Conservation (phyloP, 2,797 vertebrate species). For the Sphenodon punctatus region DNA sequence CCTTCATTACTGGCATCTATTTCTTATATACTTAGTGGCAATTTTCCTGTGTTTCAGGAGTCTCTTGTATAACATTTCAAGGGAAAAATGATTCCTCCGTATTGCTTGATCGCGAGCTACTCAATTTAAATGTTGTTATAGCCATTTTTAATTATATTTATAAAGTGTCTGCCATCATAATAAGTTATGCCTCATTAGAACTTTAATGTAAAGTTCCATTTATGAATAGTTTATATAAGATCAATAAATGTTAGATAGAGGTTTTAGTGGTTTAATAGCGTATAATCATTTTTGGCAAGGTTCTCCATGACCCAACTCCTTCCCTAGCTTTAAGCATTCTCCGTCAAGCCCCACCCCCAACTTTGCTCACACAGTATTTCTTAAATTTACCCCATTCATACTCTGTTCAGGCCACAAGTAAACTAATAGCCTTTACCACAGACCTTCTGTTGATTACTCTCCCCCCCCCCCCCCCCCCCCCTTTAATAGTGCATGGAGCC, state of each 20-base stretch:
- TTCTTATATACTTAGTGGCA: conserved; percentile 16
- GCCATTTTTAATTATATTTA: conserved; percentile 48
- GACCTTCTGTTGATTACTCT: too few relatives aligned
- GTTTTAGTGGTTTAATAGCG: too few relatives aligned
- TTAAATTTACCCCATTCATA: too few relatives aligned
- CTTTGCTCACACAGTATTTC: too few relatives aligned
- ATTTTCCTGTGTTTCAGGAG: conserved; percentile 31
- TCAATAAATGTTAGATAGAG: background rate
- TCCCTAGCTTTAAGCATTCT: too few relatives aligned
- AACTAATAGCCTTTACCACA: too few relatives aligned
- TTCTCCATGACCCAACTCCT: too few relatives aligned
- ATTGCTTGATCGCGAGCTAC: conserved; percentile 59
- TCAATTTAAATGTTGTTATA: conserved; percentile 61
- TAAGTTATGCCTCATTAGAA: background rate
- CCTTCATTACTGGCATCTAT: background rate
- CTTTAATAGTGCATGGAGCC: too few relatives aligned
- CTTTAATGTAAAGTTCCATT: background rate
- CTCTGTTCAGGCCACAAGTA: too few relatives aligned
- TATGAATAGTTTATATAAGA: background rate
- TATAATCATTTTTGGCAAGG: too few relatives aligned
- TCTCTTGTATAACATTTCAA: conserved; percentile 26
- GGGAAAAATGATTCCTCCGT: conserved; percentile 30
- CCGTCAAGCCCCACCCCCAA: too few relatives aligned
- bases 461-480: too few relatives aligned
- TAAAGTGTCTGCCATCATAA: background rate